Percentiles rank a stretch among this genome's conserved stretches.
Evolutionary conservation across 2,888 invertebrate species (phyloP).

Genomic region (Drosophila putrida): DNA sequence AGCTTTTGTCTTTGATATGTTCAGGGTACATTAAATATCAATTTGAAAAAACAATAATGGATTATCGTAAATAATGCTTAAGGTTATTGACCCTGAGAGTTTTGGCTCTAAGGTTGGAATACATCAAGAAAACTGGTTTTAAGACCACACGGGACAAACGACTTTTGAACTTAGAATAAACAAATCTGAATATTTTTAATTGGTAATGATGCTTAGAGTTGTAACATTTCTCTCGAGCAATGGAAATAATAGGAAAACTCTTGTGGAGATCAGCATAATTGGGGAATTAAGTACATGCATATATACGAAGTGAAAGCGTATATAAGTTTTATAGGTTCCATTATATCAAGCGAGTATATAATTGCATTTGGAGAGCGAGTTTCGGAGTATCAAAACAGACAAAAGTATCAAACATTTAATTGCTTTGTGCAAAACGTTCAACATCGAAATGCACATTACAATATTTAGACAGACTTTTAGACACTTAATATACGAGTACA

Average conservation of each 20-base stretch:
- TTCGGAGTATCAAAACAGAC: constrained; percentile 73
- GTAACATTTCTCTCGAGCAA: neutral
- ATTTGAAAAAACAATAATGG: constrained; percentile 34
- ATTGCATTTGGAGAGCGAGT: constrained; percentile 59
- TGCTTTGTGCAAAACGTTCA: constrained; percentile 47
- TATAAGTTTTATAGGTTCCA: constrained; percentile 14
- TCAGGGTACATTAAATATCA: constrained; percentile 62
- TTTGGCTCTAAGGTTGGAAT: constrained; percentile 56
- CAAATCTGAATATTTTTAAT: constrained; percentile 9
- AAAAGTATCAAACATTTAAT: constrained; percentile 59
- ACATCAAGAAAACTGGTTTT: constrained; percentile 46
- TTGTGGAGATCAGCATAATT: constrained; percentile 60
- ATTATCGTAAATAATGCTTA: constrained; percentile 80
- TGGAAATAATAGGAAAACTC: constrained; percentile 26
- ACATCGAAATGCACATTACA: constrained; percentile 27
- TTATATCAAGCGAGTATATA: constrained; percentile 47
- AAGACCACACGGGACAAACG: constrained; percentile 10
- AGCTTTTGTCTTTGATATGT: constrained; percentile 50
- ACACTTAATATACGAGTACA: constrained; percentile 45
- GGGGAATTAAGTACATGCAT: constrained; percentile 60
- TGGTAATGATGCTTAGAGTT: constrained; percentile 4
- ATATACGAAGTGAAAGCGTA: constrained; percentile 24
- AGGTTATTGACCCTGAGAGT: constrained; percentile 47
- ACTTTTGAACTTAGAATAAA: constrained; percentile 43
- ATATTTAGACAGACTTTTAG: constrained; percentile 54